Percentiles rank a stretch among this genome's conserved stretches.
These are phyloP conservation scores for Amblyopsis hoosieri DNA, from an alignment of 2,797 vertebrate genomes.

Conservation along the genomic window DNA sequence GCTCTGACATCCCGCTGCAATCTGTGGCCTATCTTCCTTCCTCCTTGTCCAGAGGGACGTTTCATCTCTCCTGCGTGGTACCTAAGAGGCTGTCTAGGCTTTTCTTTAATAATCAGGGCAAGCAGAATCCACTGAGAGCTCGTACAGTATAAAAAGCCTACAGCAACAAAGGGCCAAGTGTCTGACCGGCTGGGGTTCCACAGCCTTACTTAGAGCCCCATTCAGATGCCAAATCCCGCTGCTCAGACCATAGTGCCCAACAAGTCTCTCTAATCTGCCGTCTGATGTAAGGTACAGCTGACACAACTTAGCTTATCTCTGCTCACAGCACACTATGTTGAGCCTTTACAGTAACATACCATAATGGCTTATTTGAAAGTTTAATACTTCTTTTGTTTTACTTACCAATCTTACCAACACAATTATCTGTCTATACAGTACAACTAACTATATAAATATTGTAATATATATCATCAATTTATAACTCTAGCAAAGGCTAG, in stretches of 20 bases:
- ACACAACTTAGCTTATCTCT: conserved; percentile 32
- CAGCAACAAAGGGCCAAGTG: conserved; percentile 40
- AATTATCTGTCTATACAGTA: too few relatives aligned
- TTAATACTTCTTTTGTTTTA: conserved; percentile 1
- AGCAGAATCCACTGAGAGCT: conserved; percentile 24
- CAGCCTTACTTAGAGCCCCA: conserved; percentile 13
- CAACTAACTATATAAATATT: too few relatives aligned
- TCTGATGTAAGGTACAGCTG: conserved; percentile 28
- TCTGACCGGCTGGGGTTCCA: conserved; percentile 22
- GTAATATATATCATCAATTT: too few relatives aligned
- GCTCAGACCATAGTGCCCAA: conserved; percentile 24
- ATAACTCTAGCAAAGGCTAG: too few relatives aligned
- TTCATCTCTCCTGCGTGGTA: not conserved
- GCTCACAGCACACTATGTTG: not conserved
- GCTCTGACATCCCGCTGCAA: conserved; percentile 3
- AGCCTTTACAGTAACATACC: conserved; percentile 38
- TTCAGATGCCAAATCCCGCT: conserved; percentile 31
- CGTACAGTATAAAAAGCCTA: conserved; percentile 21
- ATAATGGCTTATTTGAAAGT: conserved; percentile 18
- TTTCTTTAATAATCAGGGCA: conserved; percentile 26
- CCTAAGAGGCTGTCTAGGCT: not conserved
- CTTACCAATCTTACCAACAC: too few relatives aligned
- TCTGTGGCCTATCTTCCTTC: not conserved
- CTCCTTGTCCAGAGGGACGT: not conserved
- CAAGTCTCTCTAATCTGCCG: conserved; percentile 32